Percentiles rank a stretch among this genome's conserved stretches.
These are phyloP conservation scores for Aporophyla lueneburgensis DNA, from an alignment of 2,888 invertebrate genomes.

Conservation along the genomic window DNA sequence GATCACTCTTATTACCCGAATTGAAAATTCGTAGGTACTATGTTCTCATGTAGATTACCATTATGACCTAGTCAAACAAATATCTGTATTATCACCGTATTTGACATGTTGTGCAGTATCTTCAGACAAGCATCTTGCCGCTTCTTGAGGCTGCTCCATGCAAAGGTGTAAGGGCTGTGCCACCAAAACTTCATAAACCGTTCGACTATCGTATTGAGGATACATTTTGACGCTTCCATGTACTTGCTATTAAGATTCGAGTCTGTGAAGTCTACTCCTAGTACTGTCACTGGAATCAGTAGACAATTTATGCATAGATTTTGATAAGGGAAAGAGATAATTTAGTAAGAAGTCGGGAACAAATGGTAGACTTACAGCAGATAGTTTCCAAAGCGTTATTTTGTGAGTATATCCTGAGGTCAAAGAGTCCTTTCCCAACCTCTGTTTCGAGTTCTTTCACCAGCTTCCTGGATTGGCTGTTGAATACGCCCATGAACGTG, in stretches of 20 bases:
- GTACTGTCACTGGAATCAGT: conserved; percentile 78
- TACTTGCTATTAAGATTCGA: conserved; percentile 78
- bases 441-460: conserved; percentile 61
- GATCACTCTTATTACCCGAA: no score
- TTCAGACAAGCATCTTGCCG: conserved; percentile 78
- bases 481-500: conserved; percentile 77
- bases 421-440: conserved; percentile 73
- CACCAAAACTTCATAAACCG: conserved; percentile 82
- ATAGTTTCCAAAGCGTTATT: conserved; percentile 83
- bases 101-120: conserved; percentile 80
- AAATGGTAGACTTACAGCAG: conserved; percentile 76
- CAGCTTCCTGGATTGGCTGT: conserved; percentile 76
- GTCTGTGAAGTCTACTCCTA: conserved; percentile 82
- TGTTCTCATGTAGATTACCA: no score
- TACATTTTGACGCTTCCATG: conserved; percentile 78
- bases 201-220: conserved; percentile 78
- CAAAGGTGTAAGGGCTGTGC: conserved; percentile 76
- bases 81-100: conserved; percentile 70
- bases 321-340: neutral
- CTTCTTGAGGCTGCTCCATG: conserved; percentile 76
- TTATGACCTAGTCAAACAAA: neutral
- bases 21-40: no score
- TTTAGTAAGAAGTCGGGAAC: neutral
- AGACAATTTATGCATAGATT: neutral
- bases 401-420: conserved; percentile 79